Evolutionary conservation across 2,113 vertebrate species (phyloP), one percentile per base, ranked within the genome.

Genomic region (Falco punctatus): DNA sequence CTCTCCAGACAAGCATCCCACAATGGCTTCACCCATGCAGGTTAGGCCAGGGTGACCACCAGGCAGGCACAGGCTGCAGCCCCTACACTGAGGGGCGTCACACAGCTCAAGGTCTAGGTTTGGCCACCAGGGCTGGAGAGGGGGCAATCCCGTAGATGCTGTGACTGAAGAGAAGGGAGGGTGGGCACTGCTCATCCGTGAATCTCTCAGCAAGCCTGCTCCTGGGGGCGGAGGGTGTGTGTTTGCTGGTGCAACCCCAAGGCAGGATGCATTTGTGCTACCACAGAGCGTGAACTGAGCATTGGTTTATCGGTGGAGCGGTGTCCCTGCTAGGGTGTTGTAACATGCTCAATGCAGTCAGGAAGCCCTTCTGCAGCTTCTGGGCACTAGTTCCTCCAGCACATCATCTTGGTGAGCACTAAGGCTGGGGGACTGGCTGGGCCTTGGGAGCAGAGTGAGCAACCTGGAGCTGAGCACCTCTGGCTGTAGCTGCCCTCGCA

Each of bases 401-500:
- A 24, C 2, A 2, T 55, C 46, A 44, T 20, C 35, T 28, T 27
- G 5, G 28, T 2, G 32, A 84, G 69, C 3, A 1, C 33, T 17
- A 13, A 6, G 8, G 20, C 70, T 81, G 64, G 13, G 27, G 28
- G 15, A 5, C 23, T 51, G 22, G 10, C 62, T 35, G 70, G 49
- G 32, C 54, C 69, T 44, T 6, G 13, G 55, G 15, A 69, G 23
- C 48, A 62, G 40, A 38, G n/a, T 5, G 66, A 73, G 30, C 40
- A 44, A 7, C 46, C 17, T 62, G 77, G 52, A 32, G 61, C 72
- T 57, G 57, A 81, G 75, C 13, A 27, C 8, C 33, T 3, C 15
- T 26, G 44, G 17, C 81, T 57, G 61, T 13, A 42, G 30, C 22
- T 1, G 6, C n/a, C 2, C 28, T 38, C 0, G 0, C 1, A 0